A percentile compares a stretch with the other conserved stretches of the same genome.
phyloP scores from a whole-genome alignment of 2,888 invertebrate genomes.

The Drosophila dives region DNA sequence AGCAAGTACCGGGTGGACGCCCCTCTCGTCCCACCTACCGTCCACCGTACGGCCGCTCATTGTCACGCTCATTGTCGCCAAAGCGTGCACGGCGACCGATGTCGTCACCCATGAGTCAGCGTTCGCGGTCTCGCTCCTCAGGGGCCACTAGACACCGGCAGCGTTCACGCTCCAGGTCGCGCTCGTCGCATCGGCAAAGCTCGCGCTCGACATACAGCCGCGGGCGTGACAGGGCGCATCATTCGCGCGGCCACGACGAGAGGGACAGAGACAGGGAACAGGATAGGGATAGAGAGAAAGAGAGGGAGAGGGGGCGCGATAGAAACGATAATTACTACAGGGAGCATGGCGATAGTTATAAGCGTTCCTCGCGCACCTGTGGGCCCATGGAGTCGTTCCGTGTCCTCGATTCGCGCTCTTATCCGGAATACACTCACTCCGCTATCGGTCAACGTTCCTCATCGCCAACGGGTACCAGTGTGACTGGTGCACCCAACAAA shows the following conservation, averaged over 20 bases:
- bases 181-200: constrained; percentile 51
- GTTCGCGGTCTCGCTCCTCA: constrained; percentile 56
- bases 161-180: constrained; percentile 45
- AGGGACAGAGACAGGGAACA: constrained; percentile 12
- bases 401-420: constrained; percentile 80
- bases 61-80: constrained; percentile 55
- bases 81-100: constrained; percentile 40
- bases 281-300: background rate
- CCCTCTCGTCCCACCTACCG: constrained; percentile 44
- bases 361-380: constrained; percentile 55
- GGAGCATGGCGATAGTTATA: constrained; percentile 32
- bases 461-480: constrained; percentile 30
- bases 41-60: constrained; percentile 42
- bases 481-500: constrained; percentile 11
- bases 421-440: constrained; percentile 82
- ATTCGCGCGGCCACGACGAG: constrained; percentile 41
- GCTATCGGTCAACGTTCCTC: constrained; percentile 33
- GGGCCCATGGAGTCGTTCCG: constrained; percentile 69
- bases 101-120: constrained; percentile 25
- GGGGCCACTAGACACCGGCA: constrained; percentile 32
- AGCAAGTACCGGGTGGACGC: constrained; percentile 25
- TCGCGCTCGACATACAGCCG: constrained; percentile 54
- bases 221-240: constrained; percentile 38
- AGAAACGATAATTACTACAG: constrained; percentile 25
- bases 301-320: constrained; percentile 14